Evolutionary conservation across 2,888 invertebrate genomes (phyloP), one percentile per base, ranked within the genome.

Genomic region (Eupeodes latifasciatus): DNA sequence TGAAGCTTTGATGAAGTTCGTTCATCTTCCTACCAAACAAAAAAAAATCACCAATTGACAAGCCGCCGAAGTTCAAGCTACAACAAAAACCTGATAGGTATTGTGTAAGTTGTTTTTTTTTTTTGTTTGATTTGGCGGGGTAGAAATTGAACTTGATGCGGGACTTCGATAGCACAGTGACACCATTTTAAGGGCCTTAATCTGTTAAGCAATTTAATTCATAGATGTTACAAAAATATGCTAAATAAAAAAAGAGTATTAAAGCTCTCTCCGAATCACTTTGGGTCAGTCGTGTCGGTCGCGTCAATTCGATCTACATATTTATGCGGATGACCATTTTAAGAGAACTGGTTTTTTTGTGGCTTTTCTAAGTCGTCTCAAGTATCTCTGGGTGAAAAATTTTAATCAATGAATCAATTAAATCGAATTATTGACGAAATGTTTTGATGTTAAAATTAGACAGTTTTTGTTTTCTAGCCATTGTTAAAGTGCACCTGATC

Each of bases 381-480:
- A 27, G 27, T 27, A 2, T 53, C 69, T 69, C 11, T 71, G 19
- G 71, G 71, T 55, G 40, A 55, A 55, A 55, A 19, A 76, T 44
- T 77, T 84, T 49, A 83, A 80, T 76, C 72, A 83, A 72, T 83
- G 83, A 79, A 71, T 80, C 64, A 71, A 79, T 86, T 87, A 79
- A 80, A 79, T 80, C 53, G 66, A 36, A 53, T 16, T 64, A 64
- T 64, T 79, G 75, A 79, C 64, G 86, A 59, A 79, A 83, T 75
- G 75, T 34, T 64, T 44, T 71, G 62, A 74, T 75, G 12, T 11
- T 44, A 47, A 75, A 47, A 86, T 86, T 86, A 47, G 27, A 64
- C 75, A 12, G 47, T 10, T 47, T 47, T 47, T 78, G 40, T 82
- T 55, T 61, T 40, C 36, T 6, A 16, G 6, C 10, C 10, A 11